Conservation (phyloP, 2,888 invertebrate genomes). For the Nesidiocoris tenuis region DNA sequence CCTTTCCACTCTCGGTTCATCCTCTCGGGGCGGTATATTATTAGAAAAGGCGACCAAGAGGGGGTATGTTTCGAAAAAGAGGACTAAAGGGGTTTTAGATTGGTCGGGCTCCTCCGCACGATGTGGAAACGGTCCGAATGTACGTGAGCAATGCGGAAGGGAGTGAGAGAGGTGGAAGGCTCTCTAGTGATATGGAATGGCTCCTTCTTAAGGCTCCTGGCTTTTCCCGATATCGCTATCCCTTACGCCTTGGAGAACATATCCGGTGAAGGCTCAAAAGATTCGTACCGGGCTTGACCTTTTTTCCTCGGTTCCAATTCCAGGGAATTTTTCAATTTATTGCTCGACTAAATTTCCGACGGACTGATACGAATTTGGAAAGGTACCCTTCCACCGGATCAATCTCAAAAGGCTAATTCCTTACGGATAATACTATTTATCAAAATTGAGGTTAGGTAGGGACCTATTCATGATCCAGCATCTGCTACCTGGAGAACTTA, state of each 20-base stretch:
- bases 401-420: no score
- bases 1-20: neutral
- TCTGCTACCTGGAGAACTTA: no score
- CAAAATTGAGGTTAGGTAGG: no score
- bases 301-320: neutral
- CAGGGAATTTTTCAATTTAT: neutral
- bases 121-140: neutral
- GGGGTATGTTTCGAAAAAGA: neutral
- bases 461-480: no score
- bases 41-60: neutral
- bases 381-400: no score
- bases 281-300: neutral
- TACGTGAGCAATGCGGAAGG: neutral
- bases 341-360: neutral
- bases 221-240: slow-evolving; percentile 11
- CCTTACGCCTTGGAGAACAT: slow-evolving; percentile 26
- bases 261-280: slow-evolving; percentile 5
- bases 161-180: neutral
- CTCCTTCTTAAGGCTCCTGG: neutral
- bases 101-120: neutral
- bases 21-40: neutral
- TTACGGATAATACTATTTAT: no score
- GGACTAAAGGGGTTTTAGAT: neutral
- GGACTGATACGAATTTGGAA: no score
- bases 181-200: neutral